Conservation (phyloP, 1,140 invertebrate genomes). For the Diorhabda elongata region DNA sequence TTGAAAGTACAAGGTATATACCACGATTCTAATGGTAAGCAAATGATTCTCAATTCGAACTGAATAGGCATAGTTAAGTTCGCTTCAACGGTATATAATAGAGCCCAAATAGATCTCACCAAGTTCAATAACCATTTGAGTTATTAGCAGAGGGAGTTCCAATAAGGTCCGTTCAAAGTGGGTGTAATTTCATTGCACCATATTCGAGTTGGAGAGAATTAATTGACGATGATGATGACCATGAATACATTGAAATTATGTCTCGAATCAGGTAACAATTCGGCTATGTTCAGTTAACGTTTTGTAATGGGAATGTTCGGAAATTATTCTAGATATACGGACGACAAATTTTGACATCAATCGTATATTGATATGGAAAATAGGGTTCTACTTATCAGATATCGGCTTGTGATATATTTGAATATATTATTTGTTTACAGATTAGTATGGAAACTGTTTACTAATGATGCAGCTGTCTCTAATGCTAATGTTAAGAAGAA, state of each 20-base stretch:
- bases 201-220: neutral
- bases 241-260: neutral
- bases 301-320: neutral
- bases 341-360: too few relatives aligned
- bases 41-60: neutral
- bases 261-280: neutral
- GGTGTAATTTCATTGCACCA: neutral
- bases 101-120: neutral
- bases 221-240: neutral
- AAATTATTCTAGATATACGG: too few relatives aligned
- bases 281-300: neutral
- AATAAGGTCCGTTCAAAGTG: constrained; percentile 2
- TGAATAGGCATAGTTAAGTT: neutral
- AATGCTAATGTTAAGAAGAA: too few relatives aligned
- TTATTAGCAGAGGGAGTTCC: constrained; percentile 1
- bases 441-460: too few relatives aligned
- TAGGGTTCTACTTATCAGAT: too few relatives aligned
- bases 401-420: too few relatives aligned
- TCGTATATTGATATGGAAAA: too few relatives aligned
- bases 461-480: too few relatives aligned
- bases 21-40: neutral
- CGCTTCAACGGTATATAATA: constrained; percentile 2
- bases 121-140: constrained; percentile 1
- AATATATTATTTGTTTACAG: too few relatives aligned
- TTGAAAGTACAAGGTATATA: neutral